phyloP scores from a whole-genome alignment of 2,888 invertebrate species.

The Geophilus truncorum region DNA sequence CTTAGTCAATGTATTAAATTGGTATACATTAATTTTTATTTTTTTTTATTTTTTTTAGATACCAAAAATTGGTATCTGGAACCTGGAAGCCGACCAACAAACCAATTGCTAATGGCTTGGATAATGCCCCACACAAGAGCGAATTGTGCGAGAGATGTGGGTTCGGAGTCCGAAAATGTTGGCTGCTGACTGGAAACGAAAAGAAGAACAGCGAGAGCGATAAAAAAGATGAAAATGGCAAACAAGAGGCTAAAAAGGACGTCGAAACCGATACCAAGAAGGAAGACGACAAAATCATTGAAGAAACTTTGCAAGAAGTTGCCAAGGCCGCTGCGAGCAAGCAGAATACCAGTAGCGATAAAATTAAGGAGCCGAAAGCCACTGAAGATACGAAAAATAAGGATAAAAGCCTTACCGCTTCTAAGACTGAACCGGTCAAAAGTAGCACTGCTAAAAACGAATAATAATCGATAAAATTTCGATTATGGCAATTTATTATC shows the following conservation, averaged over 20 bases:
- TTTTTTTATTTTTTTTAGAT: neutral
- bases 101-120: neutral
- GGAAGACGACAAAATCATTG: neutral
- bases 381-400: no score
- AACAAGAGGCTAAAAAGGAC: neutral
- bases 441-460: neutral
- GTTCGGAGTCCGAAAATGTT: slow-evolving; percentile 18
- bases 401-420: neutral
- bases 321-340: no score
- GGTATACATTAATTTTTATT: neutral
- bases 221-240: neutral
- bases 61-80: neutral
- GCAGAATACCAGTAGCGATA: no score
- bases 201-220: neutral
- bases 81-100: slow-evolving; percentile 19
- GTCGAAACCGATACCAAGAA: neutral
- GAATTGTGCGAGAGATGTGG: slow-evolving; percentile 28
- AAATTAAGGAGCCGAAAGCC: no score
- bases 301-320: no score
- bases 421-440: neutral
- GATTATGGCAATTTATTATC: no score
- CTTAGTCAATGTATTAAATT: neutral
- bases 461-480: neutral
- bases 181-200: neutral
- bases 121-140: neutral